Evolutionary conservation across 1,140 invertebrate species (phyloP), one percentile per base, ranked within the genome.

Genomic region (Tetramorium alpestre): DNA sequence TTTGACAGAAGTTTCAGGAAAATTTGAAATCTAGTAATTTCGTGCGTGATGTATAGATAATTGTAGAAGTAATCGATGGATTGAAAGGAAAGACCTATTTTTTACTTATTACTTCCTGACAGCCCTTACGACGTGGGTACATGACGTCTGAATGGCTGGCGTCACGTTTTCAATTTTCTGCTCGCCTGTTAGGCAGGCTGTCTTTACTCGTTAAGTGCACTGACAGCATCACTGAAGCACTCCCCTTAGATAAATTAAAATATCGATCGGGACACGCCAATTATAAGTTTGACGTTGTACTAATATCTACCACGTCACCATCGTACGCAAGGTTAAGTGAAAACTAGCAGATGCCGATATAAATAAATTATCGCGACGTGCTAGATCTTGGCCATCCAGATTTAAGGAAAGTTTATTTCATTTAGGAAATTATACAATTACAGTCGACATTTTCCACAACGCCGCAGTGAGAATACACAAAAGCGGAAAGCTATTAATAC

Each of bases 91-190:
- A 87, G 80, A 88, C 85, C 85, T 92, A 93, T 94, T 95, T 69
- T 94, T 94, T 92, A 93, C 92, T 94, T 94, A 93, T 94, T 94
- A 94, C 93, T 93, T 93, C 91, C 90, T 90, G 86, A 89, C 86
- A 85, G 85, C 65, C 69, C 75, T 87, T 75, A 86, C 87, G 78
- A 80, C 89, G 88, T 88, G 80, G 90, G 90, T 87, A 87, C 80
- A 89, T 91, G 93, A 93, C 92, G 90, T 93, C 89, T 94, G 92
- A 94, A 94, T 93, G 93, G 91, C 93, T 91, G 87, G 89, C 91
- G 92, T 94, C 93, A 93, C 91, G 92, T 94, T 95, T 95, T 95
- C 94, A 94, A 95, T 95, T 94, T 95, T 94, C 93, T 93, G 93
- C 91, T 94, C 89, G 84, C 91, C 91, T 86, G 90, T 91, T 91